Evolutionary conservation across 2,113 vertebrate genomes (phyloP).

Genomic region (Phalacrocorax aristotelis): DNA sequence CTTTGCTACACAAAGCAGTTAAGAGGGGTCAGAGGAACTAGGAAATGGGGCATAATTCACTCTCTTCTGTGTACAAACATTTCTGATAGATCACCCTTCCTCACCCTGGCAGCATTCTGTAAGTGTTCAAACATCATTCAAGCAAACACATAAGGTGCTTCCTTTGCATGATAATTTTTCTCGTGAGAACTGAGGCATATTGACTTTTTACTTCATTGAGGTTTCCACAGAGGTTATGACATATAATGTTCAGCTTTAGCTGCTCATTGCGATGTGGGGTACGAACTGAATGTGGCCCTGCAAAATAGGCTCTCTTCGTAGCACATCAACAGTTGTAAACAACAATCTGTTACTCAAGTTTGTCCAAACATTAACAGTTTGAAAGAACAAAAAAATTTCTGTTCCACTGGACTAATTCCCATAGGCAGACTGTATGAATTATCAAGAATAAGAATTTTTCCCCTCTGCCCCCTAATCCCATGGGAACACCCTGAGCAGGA

Average conservation of each 20-base stretch:
- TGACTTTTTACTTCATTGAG: neutral
- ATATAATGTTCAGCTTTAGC: neutral
- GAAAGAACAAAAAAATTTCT: neutral
- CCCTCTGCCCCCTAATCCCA: neutral
- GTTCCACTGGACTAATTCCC: neutral
- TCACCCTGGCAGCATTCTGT: neutral
- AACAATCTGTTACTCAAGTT: neutral
- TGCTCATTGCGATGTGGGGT: neutral
- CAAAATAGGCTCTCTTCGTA: neutral
- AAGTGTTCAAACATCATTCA: neutral
- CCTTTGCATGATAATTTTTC: constrained; percentile 6
- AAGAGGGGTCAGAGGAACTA: neutral
- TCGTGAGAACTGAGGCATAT: neutral
- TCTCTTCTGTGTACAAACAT: neutral
- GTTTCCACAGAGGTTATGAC: neutral
- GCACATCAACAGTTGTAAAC: neutral
- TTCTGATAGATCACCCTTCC: neutral
- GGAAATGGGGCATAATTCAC: neutral
- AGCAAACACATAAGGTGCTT: neutral
- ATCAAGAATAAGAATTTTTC: neutral
- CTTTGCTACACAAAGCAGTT: neutral
- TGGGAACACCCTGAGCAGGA: neutral
- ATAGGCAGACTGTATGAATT: neutral
- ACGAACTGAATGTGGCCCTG: neutral
- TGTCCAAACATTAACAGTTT: neutral